Base-by-base conservation (phyloP, 2,888 invertebrate species). In the Cheilosia variabilis region DNA sequence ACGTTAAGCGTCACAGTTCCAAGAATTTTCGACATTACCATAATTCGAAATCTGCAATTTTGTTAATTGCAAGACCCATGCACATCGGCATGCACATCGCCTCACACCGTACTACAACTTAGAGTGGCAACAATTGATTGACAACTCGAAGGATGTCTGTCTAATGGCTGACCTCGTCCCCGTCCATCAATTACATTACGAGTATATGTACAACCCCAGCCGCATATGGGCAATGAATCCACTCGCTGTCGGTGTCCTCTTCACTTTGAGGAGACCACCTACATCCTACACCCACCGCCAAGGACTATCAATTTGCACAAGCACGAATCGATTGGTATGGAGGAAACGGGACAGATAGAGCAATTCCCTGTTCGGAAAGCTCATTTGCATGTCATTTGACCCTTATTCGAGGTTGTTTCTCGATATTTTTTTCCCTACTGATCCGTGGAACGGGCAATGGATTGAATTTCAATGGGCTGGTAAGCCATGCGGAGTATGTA, bases 301-400 rank as follows among this genome's bases (percentile, higher is more conserved):
- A 73, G 63, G 50, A 79, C 71, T 71, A 80, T 80, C 80, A 80
- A 66, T 84, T 84, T 80, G 65, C 80, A 65, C 65, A 34, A n/a
- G 13, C 68, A 57, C 37, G 10, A 52, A 37, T 69, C 73, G 60
- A 72, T 72, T 68, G 57, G 66, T 62, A 55, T 37, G 13, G 78
- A 57, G 60, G 50, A 66, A 78, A 73, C 19, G 52, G 24, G 62
- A 72, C 60, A 77, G 73, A 84, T 80, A 65, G 55, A 79, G 84
- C 71, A 75, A 75, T 80, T 76, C 60, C 47, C 66, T 57, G 19
- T 47, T 65, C 43, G 55, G 60, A 24, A 60, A 73, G 69, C 84
- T 84, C 84, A 84, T 84, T 84, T 84, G 84, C 84, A 84, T 84
- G 84, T 68, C 71, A 80, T 80, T 84, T 80, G 84, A 84, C 71